Conservation (phyloP, 2,113 vertebrate species). For the Nymphicus hollandicus region DNA sequence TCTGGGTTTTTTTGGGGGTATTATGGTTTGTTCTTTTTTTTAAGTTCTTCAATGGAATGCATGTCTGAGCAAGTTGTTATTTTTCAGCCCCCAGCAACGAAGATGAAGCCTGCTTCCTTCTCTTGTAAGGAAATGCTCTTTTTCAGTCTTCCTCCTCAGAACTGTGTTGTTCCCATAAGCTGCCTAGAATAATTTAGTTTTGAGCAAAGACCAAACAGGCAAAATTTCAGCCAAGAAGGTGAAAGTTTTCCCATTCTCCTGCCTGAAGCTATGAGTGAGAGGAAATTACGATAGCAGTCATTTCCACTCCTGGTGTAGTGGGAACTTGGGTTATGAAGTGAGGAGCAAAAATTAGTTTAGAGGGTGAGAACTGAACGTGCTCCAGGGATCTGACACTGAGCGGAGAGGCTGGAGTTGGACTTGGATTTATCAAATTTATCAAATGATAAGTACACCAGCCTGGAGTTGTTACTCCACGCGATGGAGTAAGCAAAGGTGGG, state of each 20-base stretch:
- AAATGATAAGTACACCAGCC: neutral
- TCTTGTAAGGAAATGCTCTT: neutral
- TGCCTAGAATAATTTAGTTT: neutral
- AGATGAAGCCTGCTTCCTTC: neutral
- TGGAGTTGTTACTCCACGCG: neutral
- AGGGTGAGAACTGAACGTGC: neutral
- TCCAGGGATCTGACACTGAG: neutral
- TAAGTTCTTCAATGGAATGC: neutral
- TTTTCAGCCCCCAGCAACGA: conserved; percentile 2
- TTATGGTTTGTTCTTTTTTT: neutral
- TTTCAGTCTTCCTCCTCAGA: neutral
- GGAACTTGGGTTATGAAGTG: neutral
- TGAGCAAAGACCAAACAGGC: neutral
- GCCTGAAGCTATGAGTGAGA: neutral
- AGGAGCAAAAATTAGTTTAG: neutral
- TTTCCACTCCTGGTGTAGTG: neutral
- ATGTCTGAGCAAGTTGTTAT: neutral
- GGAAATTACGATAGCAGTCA: neutral
- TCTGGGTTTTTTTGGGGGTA: neutral
- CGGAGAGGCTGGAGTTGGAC: neutral
- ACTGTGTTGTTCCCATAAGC: neutral
- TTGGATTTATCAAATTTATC: neutral
- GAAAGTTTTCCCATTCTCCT: neutral
- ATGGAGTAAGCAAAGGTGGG: neutral
- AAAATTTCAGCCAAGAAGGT: neutral